Percentiles rank a stretch among this genome's conserved stretches.
Evolutionary conservation across 2,113 vertebrate genomes (phyloP).

Genomic region (Balaeniceps rex): DNA sequence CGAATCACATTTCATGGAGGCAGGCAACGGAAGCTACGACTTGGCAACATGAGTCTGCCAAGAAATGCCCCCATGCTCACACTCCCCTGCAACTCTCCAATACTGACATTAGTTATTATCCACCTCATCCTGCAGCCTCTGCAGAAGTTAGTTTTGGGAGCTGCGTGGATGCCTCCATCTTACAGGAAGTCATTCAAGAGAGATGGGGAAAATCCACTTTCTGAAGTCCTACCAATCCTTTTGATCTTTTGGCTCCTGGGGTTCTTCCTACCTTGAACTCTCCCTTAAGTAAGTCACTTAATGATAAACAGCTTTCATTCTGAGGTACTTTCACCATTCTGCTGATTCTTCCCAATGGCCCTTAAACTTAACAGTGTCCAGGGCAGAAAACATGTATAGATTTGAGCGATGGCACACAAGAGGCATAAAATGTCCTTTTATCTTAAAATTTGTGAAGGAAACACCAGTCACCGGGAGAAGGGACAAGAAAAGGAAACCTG

Average conservation of each 20-base stretch:
- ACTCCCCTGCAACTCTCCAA: not conserved
- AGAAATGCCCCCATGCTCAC: not conserved
- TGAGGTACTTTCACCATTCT: not conserved
- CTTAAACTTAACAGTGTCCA: not conserved
- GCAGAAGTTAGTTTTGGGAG: not conserved
- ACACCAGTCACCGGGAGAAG: not conserved
- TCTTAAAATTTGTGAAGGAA: not conserved
- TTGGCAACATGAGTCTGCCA: not conserved
- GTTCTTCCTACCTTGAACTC: not conserved
- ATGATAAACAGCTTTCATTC: not conserved
- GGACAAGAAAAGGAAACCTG: not conserved
- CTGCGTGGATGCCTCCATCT: not conserved
- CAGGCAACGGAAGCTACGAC: not conserved
- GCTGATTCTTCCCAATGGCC: not conserved
- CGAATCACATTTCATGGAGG: rapidly evolving
- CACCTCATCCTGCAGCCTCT: not conserved
- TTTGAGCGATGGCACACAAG: not conserved
- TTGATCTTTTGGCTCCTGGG: not conserved
- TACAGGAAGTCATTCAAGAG: not conserved
- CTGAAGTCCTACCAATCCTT: not conserved
- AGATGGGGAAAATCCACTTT: not conserved
- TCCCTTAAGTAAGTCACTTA: not conserved
- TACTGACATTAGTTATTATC: not conserved
- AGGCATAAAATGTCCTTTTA: not conserved
- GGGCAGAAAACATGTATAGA: not conserved